Base-by-base conservation (phyloP, 1,140 invertebrate species). In the Thaumatotibia leucotreta region DNA sequence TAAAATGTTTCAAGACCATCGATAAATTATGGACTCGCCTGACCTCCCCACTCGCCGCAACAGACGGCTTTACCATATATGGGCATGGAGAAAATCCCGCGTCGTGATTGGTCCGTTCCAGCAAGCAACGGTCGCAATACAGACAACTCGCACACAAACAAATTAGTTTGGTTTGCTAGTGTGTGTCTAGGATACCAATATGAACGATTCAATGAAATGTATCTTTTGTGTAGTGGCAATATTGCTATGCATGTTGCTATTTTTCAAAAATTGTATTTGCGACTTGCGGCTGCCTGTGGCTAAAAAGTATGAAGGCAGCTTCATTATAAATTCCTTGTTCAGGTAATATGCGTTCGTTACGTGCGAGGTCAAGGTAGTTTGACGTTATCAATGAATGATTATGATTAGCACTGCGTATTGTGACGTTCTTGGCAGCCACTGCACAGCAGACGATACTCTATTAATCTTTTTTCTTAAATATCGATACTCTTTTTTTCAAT, bases 21-120 rank as follows among this genome's bases (percentile, higher is more conserved):
- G 66, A 66, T 64, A 31, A 49, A 65, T 71, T 72, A 75, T 82
- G 72, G 79, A 82, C 77, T 86, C 76, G 77, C 74, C 77, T 77
- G 68, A 79, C 68, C 76, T 80, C 91, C 84, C 86, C 83, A 80
- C 85, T 86, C 80, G 71, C 65, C 82, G 85, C 87, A 89, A 89
- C 90, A 89, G 92, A 91, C 91, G 91, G 92, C 92, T 93, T 93
- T 94, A 93, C 94, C 94, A 94, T 95, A 95, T 95, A 95, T 94
- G 94, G 94, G 93, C 93, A 95, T 94, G 94, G 94, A 94, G 93
- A 92, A 92, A 92, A 93, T 91, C 80, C 84, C 76, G 91, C 67
- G 68, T 77, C 85, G 80, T 86, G 92, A 95, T 95, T 95, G 94
- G 94, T 91, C 76, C 76, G 89, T 64, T 67, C 66, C 22, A 71